Conservation (phyloP, 92 coral and sea anemone genomes). For the Blastomussa wellsi region DNA sequence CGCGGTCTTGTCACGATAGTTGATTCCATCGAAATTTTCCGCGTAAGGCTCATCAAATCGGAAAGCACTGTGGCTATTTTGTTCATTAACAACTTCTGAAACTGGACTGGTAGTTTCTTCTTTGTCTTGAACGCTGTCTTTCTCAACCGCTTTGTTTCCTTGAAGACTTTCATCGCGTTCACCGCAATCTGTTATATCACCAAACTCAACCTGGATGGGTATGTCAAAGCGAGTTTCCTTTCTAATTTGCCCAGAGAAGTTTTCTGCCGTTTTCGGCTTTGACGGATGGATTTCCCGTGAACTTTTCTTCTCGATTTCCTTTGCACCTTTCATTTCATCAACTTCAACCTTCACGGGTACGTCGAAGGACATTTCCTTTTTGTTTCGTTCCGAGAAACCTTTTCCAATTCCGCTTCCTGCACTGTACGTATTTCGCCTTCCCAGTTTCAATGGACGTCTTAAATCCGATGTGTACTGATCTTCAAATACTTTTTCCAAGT, state of each 20-base stretch:
- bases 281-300: not conserved
- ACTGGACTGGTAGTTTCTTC: not conserved
- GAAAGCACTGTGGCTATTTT: not conserved
- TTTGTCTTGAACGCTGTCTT: not conserved
- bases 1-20: not conserved
- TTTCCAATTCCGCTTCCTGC: not conserved
- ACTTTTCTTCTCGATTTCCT: not conserved
- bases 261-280: not conserved
- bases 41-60: not conserved
- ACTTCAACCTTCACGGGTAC: slow-evolving; percentile 30
- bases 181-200: not conserved
- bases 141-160: not conserved
- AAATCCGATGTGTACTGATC: slow-evolving; percentile 23
- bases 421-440: not conserved
- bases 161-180: not conserved
- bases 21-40: not conserved
- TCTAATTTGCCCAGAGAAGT: not conserved
- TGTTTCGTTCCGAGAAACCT: not conserved
- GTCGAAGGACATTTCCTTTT: not conserved
- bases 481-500: slow-evolving; percentile 25
- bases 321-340: not conserved
- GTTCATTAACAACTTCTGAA: not conserved
- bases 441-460: slow-evolving; percentile 9
- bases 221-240: not conserved
- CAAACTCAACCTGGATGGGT: slow-evolving; percentile 25